Conservation (phyloP, 23 tunicate species). For the Diplosoma virens region DNA sequence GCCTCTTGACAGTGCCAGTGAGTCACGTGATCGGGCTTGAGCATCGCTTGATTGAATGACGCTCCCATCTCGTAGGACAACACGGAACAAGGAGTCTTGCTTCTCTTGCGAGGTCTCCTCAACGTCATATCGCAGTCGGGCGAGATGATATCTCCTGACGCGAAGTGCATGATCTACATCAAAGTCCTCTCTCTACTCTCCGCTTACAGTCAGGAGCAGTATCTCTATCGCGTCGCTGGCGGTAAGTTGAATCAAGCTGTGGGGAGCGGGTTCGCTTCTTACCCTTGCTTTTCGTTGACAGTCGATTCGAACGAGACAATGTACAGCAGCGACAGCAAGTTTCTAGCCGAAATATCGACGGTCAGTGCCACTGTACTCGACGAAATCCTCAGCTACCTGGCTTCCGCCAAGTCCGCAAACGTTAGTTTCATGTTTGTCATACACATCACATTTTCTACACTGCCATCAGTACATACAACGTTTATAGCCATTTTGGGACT, state of each 20-base stretch:
- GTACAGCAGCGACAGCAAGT: conserved; percentile 82
- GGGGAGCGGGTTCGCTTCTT: not conserved
- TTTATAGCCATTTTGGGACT: too few species aligned
- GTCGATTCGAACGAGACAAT: conserved; percentile 86
- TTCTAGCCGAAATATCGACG: conserved; percentile 41
- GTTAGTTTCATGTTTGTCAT: too few species aligned
- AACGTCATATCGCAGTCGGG: conserved; percentile 58
- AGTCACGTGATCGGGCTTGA: not conserved
- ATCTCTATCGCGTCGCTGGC: conserved; percentile 56
- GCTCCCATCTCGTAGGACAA: conserved; percentile 39
- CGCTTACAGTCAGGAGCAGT: conserved; percentile 79
- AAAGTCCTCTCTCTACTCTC: conserved; percentile 73
- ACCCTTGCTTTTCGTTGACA: conserved; percentile 1
- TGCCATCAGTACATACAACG: too few species aligned
- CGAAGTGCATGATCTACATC: conserved; percentile 42
- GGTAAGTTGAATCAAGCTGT: conserved; percentile 1
- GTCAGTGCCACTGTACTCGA: conserved; percentile 52
- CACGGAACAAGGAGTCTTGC: conserved; percentile 81
- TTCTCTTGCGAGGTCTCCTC: conserved; percentile 68
- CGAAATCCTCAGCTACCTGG: conserved; percentile 54
- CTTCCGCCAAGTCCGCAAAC: too few species aligned
- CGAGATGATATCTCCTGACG: conserved; percentile 14
- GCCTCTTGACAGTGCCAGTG: conserved; percentile 65
- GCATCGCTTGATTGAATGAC: not conserved
- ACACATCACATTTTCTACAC: too few species aligned